A percentile compares a stretch with the other conserved stretches of the same genome.
Conservation (phyloP, 2,888 invertebrate genomes). For the Zelleria hepariella region DNA sequence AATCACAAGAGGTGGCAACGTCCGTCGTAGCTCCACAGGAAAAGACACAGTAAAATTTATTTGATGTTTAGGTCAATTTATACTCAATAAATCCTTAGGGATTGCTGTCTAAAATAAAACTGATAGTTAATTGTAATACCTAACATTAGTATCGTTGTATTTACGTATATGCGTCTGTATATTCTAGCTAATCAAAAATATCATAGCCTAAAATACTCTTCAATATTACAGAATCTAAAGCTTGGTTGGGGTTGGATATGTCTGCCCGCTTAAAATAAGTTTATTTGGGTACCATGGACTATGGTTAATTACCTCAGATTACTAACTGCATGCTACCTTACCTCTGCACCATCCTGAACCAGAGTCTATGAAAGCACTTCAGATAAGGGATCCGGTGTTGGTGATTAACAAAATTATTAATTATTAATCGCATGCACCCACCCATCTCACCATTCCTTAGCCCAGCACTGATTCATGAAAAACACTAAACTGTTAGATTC, state of each 20-base stretch:
- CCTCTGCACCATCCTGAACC: slow-evolving; percentile 21
- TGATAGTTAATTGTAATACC: background rate
- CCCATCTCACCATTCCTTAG: slow-evolving; percentile 7
- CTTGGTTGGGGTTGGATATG: background rate
- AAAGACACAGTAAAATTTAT: slow-evolving; percentile 35
- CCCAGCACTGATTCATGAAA: slow-evolving; percentile 28
- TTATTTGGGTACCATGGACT: slow-evolving; percentile 2
- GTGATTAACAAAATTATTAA: background rate
- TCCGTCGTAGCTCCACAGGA: slow-evolving; percentile 22
- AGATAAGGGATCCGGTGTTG: background rate
- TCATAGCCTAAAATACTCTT: background rate
- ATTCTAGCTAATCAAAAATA: background rate
- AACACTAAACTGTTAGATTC: background rate
- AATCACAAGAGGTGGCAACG: slow-evolving; percentile 24
- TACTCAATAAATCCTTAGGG: slow-evolving; percentile 33
- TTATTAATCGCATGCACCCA: slow-evolving; percentile 6
- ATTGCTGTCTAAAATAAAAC: slow-evolving; percentile 47
- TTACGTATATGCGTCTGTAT: background rate
- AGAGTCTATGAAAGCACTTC: background rate
- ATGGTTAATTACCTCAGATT: slow-evolving; percentile 23
- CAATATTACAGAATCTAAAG: background rate
- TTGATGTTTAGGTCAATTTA: slow-evolving; percentile 38
- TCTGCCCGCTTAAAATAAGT: background rate
- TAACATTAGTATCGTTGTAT: background rate
- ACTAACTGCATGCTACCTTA: slow-evolving; percentile 51